Evolutionary conservation across 2,113 vertebrate species (phyloP).

Genomic region (Redunca redunca): DNA sequence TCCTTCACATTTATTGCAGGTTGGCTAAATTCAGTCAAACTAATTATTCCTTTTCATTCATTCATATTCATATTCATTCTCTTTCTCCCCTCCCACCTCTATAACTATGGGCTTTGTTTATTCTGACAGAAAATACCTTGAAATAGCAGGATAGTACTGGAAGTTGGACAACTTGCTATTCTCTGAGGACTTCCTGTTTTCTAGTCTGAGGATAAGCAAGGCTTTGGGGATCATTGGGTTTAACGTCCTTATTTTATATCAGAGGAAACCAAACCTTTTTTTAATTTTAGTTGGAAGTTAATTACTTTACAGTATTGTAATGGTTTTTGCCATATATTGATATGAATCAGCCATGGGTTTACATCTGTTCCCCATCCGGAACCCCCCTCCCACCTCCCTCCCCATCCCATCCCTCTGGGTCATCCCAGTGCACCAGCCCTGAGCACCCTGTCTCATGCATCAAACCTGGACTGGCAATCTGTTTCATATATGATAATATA

Average conservation of each 20-base stretch:
- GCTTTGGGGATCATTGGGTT: background rate
- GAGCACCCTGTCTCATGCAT: background rate
- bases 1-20: background rate
- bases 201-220: background rate
- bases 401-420: background rate
- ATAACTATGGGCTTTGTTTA: background rate
- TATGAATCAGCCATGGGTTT: background rate
- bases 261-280: background rate
- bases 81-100: background rate
- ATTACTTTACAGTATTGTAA: background rate
- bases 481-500: background rate
- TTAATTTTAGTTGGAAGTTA: background rate
- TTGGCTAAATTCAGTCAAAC: background rate
- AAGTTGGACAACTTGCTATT: background rate
- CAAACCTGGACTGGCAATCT: background rate
- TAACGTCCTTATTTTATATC: background rate
- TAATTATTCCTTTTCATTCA: background rate
- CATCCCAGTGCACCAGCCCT: background rate
- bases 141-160: background rate
- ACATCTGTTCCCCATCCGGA: background rate
- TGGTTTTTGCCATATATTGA: background rate
- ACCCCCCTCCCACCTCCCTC: accelerated
- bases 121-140: background rate
- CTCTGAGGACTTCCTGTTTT: background rate
- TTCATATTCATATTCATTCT: background rate